Percentiles rank a stretch among this genome's conserved stretches.
Evolutionary conservation across 2,888 invertebrate species (phyloP).

Genomic region (Megastigmus dorsalis): DNA sequence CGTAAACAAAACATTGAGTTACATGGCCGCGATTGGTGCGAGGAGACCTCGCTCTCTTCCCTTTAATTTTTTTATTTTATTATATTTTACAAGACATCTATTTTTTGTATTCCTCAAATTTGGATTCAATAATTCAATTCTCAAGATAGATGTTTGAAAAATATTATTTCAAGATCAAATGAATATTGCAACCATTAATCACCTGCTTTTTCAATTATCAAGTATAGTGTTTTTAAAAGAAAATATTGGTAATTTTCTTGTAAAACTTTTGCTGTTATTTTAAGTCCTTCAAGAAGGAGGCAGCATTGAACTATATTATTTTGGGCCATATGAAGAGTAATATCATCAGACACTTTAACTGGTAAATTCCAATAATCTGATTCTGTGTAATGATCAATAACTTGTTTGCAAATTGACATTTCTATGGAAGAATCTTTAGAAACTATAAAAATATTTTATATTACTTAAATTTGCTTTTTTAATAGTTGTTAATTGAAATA

Average conservation of each 20-base stretch:
- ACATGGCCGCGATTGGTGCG: too few species aligned
- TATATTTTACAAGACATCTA: too few species aligned
- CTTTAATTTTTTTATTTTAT: too few species aligned
- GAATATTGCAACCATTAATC: constrained; percentile 44
- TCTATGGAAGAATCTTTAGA: constrained; percentile 45
- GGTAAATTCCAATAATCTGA: constrained; percentile 68
- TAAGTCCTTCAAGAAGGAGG: constrained; percentile 83
- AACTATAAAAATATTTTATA: constrained; percentile 54
- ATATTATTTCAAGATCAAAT: neutral
- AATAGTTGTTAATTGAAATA: too few species aligned
- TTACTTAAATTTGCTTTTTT: neutral
- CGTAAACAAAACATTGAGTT: too few species aligned
- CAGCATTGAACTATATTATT: constrained; percentile 82
- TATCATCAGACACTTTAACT: constrained; percentile 61
- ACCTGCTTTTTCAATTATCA: constrained; percentile 84
- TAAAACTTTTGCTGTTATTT: constrained; percentile 78
- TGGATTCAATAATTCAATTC: too few species aligned
- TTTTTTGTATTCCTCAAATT: too few species aligned
- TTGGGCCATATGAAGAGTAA: constrained; percentile 75
- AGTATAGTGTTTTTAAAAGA: constrained; percentile 81
- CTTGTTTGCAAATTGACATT: constrained; percentile 62
- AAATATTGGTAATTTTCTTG: constrained; percentile 77
- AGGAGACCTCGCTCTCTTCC: too few species aligned
- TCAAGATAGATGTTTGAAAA: neutral
- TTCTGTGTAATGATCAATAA: constrained; percentile 65